These are phyloP conservation scores for Thysanoteuthis rhombus DNA, from an alignment of 2,888 invertebrate species.

Conservation along the genomic window DNA sequence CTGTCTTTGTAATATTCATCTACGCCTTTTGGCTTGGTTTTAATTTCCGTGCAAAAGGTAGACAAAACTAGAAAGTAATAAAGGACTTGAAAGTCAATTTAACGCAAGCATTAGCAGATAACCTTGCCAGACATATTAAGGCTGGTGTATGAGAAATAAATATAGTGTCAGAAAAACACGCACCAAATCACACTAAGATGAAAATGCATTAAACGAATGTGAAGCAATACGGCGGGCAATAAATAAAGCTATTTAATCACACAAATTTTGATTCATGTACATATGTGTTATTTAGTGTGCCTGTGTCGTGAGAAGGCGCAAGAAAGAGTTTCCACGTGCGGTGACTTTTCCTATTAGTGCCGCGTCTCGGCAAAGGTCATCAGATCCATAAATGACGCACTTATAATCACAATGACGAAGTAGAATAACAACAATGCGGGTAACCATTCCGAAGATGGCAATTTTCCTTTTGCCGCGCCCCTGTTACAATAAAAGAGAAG, in stretches of 20 bases:
- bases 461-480: too few relatives aligned
- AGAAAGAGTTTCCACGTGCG: too few relatives aligned
- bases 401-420: too few relatives aligned
- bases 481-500: too few relatives aligned
- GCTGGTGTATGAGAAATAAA: background rate
- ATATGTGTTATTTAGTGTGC: too few relatives aligned
- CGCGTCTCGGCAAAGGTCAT: too few relatives aligned
- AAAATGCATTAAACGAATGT: background rate
- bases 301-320: too few relatives aligned
- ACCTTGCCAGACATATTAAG: background rate
- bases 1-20: background rate
- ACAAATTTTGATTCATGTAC: background rate
- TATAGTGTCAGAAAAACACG: background rate
- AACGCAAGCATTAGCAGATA: background rate
- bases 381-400: too few relatives aligned
- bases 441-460: too few relatives aligned
- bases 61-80: background rate
- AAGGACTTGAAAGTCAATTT: background rate
- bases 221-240: background rate
- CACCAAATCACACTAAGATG: background rate
- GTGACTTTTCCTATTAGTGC: too few relatives aligned
- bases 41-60: background rate
- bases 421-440: too few relatives aligned
- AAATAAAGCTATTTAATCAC: background rate
- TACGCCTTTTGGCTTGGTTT: background rate